Percentiles rank a stretch among this genome's conserved stretches.
Evolutionary conservation across 2,797 vertebrate genomes (phyloP).

Genomic region (Pseudomugil gertrudae): DNA sequence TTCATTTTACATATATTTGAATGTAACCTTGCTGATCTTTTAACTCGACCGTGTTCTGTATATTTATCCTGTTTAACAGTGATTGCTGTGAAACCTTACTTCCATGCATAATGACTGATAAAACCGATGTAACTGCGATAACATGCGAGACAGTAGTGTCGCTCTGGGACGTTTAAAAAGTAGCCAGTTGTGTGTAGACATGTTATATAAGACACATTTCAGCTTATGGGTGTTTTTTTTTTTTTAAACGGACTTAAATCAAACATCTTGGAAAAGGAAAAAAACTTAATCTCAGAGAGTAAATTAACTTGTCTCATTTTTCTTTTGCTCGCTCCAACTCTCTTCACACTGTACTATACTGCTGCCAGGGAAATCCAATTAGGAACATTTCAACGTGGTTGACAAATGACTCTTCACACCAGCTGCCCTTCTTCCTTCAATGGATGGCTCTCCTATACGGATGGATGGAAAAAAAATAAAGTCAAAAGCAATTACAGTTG

Average conservation of each 20-base stretch:
- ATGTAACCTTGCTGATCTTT: too few relatives aligned
- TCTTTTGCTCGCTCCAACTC: conserved; percentile 7
- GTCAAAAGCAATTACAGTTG: conserved; percentile 20
- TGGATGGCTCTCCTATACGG: conserved; percentile 24
- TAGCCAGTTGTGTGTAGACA: background rate
- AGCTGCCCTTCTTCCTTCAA: conserved; percentile 14
- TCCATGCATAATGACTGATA: too few relatives aligned
- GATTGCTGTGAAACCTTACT: too few relatives aligned
- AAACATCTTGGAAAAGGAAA: background rate
- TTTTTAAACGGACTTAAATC: background rate
- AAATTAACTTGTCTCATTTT: conserved; percentile 33
- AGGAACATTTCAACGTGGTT: conserved; percentile 48
- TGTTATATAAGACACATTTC: background rate
- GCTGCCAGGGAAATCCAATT: conserved; percentile 59
- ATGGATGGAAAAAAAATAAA: conserved; percentile 26
- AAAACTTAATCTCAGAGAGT: conserved; percentile 8
- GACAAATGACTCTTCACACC: conserved; percentile 41
- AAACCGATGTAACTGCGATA: too few relatives aligned
- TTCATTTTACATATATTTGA: too few relatives aligned
- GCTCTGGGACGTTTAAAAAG: too few relatives aligned
- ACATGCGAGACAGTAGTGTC: too few relatives aligned
- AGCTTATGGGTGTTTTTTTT: background rate
- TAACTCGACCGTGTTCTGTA: too few relatives aligned
- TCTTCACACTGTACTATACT: background rate
- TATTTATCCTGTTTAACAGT: too few relatives aligned